Percentiles rank a stretch among this genome's conserved stretches.
Conservation (phyloP, 2,113 vertebrate species). For the Neomonachus schauinslandi region DNA sequence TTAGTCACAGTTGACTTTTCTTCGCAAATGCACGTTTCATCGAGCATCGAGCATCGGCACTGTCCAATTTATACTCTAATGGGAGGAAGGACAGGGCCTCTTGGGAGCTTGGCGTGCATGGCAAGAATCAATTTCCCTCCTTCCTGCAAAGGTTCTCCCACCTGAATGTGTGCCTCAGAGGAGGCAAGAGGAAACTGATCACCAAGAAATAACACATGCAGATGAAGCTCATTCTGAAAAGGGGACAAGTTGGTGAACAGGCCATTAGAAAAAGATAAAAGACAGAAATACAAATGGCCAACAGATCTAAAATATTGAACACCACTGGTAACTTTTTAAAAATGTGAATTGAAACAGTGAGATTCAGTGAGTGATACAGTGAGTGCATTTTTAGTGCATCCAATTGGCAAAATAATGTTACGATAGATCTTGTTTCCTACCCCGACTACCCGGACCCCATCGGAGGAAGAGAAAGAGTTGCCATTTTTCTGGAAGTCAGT, state of each 20-base stretch:
- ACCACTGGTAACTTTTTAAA: neutral
- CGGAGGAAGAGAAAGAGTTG: neutral
- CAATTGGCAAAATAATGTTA: neutral
- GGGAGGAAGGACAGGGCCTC: neutral
- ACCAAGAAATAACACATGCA: neutral
- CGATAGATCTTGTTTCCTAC: neutral
- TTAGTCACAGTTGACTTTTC: constrained; percentile 76
- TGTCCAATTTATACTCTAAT: constrained; percentile 73
- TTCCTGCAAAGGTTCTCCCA: neutral
- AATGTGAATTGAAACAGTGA: neutral
- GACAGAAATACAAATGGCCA: neutral
- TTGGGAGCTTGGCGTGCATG: rapidly evolving
- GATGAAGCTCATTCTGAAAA: neutral
- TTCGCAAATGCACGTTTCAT: constrained; percentile 50
- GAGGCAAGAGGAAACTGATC: neutral
- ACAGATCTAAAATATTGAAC: neutral
- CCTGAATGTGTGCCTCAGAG: neutral
- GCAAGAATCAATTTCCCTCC: neutral
- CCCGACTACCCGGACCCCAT: too few relatives aligned
- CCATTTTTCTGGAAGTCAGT: neutral
- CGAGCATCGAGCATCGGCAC: neutral
- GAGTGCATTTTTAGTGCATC: neutral
- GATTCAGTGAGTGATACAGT: neutral
- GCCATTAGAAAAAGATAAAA: neutral
- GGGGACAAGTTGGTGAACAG: neutral